A percentile compares a stretch with the other conserved stretches of the same genome.
phyloP scores from a whole-genome alignment of 2,888 invertebrate genomes.

The Watsonalla binaria region DNA sequence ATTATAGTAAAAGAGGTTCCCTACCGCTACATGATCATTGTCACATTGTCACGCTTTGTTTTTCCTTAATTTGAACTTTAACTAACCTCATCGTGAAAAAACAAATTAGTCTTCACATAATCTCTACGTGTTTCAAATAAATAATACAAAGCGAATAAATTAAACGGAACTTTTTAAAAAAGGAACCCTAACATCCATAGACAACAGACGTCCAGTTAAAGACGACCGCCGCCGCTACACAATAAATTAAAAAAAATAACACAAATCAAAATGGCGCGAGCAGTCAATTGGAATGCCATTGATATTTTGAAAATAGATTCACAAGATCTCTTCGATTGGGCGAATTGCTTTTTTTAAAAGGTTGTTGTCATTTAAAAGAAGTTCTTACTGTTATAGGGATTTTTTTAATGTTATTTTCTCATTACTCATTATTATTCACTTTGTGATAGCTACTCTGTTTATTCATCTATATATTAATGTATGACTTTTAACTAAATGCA shows the following conservation, averaged over 20 bases:
- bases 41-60: too few relatives aligned
- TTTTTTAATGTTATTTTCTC: background rate
- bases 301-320: slow-evolving; percentile 51
- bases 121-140: too few relatives aligned
- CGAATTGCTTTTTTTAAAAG: slow-evolving; percentile 23
- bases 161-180: slow-evolving; percentile 2
- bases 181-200: slow-evolving; percentile 21
- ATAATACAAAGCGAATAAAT: background rate
- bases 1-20: too few relatives aligned
- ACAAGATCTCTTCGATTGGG: slow-evolving; percentile 41
- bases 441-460: too few relatives aligned
- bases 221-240: slow-evolving; percentile 38
- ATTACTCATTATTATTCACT: background rate
- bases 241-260: slow-evolving; percentile 36
- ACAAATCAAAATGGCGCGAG: slow-evolving; percentile 45
- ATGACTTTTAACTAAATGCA: too few relatives aligned
- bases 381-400: background rate
- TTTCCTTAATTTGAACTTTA: too few relatives aligned
- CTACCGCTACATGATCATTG: too few relatives aligned
- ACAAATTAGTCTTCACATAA: too few relatives aligned
- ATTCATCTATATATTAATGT: too few relatives aligned
- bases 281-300: slow-evolving; percentile 62
- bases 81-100: too few relatives aligned
- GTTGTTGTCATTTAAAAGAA: slow-evolving; percentile 13
- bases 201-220: slow-evolving; percentile 34